Evolutionary conservation across 1,140 invertebrate genomes (phyloP).

Genomic region (Drosophila sechellia): DNA sequence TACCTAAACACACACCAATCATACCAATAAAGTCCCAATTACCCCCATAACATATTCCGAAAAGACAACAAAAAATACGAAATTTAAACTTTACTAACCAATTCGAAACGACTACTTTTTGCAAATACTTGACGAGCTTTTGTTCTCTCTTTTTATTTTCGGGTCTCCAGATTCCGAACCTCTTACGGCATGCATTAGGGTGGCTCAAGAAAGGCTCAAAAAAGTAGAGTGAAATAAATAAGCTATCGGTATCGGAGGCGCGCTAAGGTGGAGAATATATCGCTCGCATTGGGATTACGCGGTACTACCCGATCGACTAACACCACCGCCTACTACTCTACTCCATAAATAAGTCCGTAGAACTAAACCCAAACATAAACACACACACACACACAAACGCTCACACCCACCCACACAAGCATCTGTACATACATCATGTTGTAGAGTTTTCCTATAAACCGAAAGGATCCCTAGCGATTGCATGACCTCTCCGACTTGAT

Average conservation of each 20-base stretch:
- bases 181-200: constrained; percentile 36
- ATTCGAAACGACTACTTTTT: constrained; percentile 18
- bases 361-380: constrained; percentile 24
- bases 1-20: constrained; percentile 2
- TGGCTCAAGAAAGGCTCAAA: constrained; percentile 12
- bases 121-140: constrained; percentile 35
- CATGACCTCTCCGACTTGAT: constrained; percentile 17
- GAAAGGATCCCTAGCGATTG: constrained; percentile 27
- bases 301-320: constrained; percentile 28
- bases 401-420: constrained; percentile 1
- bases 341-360: constrained; percentile 27
- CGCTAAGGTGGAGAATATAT: constrained; percentile 32
- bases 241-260: constrained; percentile 26
- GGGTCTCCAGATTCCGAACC: constrained; percentile 34
- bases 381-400: constrained; percentile 2
- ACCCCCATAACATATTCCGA: constrained; percentile 9
- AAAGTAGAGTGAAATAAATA: constrained; percentile 6
- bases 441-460: constrained; percentile 22
- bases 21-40: constrained; percentile 1
- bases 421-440: constrained; percentile 44
- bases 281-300: constrained; percentile 13
- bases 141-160: constrained; percentile 38
- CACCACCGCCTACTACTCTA: constrained; percentile 9
- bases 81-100: constrained; percentile 26
- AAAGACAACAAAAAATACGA: not conserved